A percentile compares a stretch with the other conserved stretches of the same genome.
These are phyloP conservation scores for Pandemis corylana DNA, from an alignment of 2,888 invertebrate genomes.

Conservation along the genomic window DNA sequence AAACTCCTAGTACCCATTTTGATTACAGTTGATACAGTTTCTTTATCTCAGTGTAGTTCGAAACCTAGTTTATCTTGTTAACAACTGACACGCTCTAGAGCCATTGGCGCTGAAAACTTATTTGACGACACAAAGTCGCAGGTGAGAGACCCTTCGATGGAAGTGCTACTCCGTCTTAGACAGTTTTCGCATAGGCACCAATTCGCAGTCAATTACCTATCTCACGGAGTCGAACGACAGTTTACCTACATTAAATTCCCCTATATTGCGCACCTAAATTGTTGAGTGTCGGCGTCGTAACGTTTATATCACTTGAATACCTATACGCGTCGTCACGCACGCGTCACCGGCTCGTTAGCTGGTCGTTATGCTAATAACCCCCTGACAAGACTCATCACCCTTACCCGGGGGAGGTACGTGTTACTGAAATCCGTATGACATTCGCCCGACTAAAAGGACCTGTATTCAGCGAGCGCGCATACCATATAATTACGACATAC, in stretches of 20 bases:
- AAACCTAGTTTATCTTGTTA: neutral
- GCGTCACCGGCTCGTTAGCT: conserved; percentile 53
- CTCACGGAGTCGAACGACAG: conserved; percentile 10
- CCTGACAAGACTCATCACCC: conserved; percentile 45
- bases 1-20: too few relatives aligned
- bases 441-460: conserved; percentile 4
- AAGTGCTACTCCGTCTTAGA: conserved; percentile 18
- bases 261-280: conserved; percentile 29
- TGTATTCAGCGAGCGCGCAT: neutral
- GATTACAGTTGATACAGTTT: neutral
- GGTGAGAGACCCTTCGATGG: conserved; percentile 15
- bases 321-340: conserved; percentile 46
- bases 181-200: conserved; percentile 24
- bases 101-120: neutral
- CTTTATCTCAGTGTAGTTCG: neutral
- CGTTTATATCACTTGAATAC: conserved; percentile 43
- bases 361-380: conserved; percentile 61
- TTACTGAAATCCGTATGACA: conserved; percentile 38
- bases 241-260: conserved; percentile 30
- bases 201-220: conserved; percentile 26
- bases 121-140: conserved; percentile 12
- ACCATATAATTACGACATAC: neutral
- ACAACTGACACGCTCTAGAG: neutral
- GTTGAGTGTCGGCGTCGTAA: conserved; percentile 39
- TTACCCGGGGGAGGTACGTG: conserved; percentile 42